A percentile compares a stretch with the other conserved stretches of the same genome.
These are phyloP conservation scores for Atopsyche davidsoni DNA, from an alignment of 1,140 invertebrate species.

Conservation along the genomic window DNA sequence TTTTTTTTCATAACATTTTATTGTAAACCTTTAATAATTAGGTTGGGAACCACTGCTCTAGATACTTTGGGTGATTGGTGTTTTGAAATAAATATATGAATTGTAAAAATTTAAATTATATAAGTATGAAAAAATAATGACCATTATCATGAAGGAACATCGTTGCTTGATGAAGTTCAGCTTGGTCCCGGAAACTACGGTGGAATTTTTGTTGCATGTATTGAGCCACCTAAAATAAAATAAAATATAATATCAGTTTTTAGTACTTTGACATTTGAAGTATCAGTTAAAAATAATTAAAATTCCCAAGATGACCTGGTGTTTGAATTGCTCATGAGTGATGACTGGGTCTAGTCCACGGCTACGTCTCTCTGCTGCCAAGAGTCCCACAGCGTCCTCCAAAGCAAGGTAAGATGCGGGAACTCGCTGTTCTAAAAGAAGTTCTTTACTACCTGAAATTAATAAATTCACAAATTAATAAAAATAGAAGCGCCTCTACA, in stretches of 20 bases:
- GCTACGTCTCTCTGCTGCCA: conserved; percentile 65
- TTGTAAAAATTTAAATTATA: background rate
- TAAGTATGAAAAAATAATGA: conserved; percentile 32
- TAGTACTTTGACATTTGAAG: background rate
- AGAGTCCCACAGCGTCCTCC: conserved; percentile 81
- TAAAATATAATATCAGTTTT: conserved; percentile 7
- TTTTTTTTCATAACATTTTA: too few species aligned
- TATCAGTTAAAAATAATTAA: background rate
- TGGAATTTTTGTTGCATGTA: conserved; percentile 53
- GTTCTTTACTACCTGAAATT: conserved; percentile 73
- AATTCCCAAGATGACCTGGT: conserved; percentile 33
- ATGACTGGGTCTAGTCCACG: conserved; percentile 80
- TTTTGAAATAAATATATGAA: background rate
- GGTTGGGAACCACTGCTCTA: too few species aligned
- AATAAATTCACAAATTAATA: too few species aligned
- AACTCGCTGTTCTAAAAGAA: conserved; percentile 88
- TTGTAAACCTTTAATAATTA: too few species aligned
- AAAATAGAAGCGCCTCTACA: too few species aligned
- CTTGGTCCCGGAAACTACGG: conserved; percentile 75
- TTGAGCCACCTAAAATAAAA: conserved; percentile 38
- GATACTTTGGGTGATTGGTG: too few species aligned
- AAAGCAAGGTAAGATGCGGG: conserved; percentile 92
- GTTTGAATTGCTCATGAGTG: conserved; percentile 76
- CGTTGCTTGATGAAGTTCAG: conserved; percentile 92
- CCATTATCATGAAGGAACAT: conserved; percentile 97